Evolutionary conservation across 2,888 invertebrate genomes (phyloP), one percentile per base, ranked within the genome.

Genomic region (Mythimna vitellina): DNA sequence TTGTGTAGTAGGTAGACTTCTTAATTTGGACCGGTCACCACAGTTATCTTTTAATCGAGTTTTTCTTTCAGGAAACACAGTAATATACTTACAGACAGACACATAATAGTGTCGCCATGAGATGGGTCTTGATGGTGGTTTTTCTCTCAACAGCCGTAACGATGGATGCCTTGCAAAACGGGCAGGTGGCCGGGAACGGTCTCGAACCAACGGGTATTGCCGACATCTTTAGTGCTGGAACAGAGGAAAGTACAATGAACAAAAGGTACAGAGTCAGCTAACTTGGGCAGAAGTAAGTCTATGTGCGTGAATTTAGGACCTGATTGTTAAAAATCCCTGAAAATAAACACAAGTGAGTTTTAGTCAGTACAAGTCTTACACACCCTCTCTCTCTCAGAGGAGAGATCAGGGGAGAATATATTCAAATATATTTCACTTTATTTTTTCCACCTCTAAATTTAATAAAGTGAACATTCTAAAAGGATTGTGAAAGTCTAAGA

Each of bases 41-140:
- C 46, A 14, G 42, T 46, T 46, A 46, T 3, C 46, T 20, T 46
- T 22, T 54, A 54, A 22, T 25, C 1, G 3, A 29, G 35, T 22
- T 3, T 56, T 14, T 38, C 10, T 7, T 0, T 14, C 3, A 22
- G 8, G 38, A 38, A 7, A 60, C n/a, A 58, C 2, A 29, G 4
- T 8, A 25, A 58, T 53, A 35, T 49, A 80, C 78, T 65, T 35
- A 81, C 76, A 61, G 38, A 58, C 93, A 92, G 49, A 93, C 68
- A 77, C 96, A 96, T 22, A 97, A 85, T 9, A 96, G 53, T 8
- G 95, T 73, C 9, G 97, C 97, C 58, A 96, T 93, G 3, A 96
- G 81, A 76, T 97, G 97, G 1, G 97, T 97, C 66, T 93, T 94
- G 0, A 94, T 92, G 0, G 95, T 96, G 10, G 96, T 86, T 57